phyloP scores from a whole-genome alignment of 1,140 invertebrate species.

The Platorchestia sp. region DNA sequence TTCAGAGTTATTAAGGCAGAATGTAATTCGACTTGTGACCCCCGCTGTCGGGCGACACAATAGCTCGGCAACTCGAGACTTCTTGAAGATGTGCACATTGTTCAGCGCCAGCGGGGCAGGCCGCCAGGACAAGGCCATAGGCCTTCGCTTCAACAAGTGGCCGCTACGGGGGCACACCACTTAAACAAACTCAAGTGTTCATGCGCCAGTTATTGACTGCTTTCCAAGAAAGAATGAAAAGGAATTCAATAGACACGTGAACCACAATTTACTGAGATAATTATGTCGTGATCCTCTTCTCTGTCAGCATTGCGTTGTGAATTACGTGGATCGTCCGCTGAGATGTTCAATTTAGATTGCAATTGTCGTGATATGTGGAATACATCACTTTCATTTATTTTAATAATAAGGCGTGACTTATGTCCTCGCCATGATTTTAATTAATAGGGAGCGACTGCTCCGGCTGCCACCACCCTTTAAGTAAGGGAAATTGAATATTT shows the following conservation, averaged over 20 bases:
- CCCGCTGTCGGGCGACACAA: conserved; percentile 1
- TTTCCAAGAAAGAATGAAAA: neutral
- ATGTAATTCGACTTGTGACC: conserved; percentile 37
- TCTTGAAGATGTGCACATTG: conserved; percentile 37
- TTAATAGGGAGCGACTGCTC: no score
- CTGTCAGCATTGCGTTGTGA: no score
- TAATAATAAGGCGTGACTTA: no score
- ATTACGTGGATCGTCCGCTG: no score
- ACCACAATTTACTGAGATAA: neutral
- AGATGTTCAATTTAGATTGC: no score
- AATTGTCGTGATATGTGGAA: no score
- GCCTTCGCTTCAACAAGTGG: neutral
- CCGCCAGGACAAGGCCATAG: neutral
- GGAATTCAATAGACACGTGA: neutral
- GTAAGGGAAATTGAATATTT: no score
- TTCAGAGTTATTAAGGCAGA: conserved; percentile 45
- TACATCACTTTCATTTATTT: no score
- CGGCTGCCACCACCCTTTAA: no score
- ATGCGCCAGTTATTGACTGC: neutral
- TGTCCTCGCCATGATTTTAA: no score
- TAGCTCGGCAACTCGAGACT: conserved; percentile 26
- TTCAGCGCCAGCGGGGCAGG: neutral
- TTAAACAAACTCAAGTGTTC: neutral
- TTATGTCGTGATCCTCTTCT: no score
- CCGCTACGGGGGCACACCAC: neutral